Percentiles rank a stretch among this genome's conserved stretches.
Conservation (phyloP, 1,140 invertebrate genomes). For the Teleogryllus occipitalis region DNA sequence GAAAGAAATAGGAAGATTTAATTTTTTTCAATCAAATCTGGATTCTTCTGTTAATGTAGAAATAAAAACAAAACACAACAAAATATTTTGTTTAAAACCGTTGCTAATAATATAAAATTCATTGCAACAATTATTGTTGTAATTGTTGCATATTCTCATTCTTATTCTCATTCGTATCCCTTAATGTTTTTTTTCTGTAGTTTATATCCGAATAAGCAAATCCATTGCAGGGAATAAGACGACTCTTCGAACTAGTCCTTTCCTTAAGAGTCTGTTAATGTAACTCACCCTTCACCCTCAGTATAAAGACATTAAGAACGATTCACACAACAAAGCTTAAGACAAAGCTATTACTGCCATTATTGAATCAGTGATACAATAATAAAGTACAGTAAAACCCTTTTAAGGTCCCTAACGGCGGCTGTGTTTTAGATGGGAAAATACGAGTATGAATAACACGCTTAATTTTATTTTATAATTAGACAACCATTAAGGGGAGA, state of each 20-base stretch:
- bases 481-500: background rate
- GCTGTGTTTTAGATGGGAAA: background rate
- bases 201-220: too few relatives aligned
- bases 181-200: too few relatives aligned
- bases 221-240: background rate
- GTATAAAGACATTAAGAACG: background rate
- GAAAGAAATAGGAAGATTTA: too few relatives aligned
- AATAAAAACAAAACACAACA: too few relatives aligned
- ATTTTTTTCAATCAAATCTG: too few relatives aligned
- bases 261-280: background rate
- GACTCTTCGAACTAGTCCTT: background rate
- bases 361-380: background rate
- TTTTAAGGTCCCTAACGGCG: background rate
- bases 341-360: slow-evolving; percentile 1
- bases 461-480: background rate
- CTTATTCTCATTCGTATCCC: too few relatives aligned
- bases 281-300: background rate
- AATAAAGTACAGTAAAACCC: background rate
- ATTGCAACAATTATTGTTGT: too few relatives aligned
- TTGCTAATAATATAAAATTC: too few relatives aligned
- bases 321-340: background rate
- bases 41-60: too few relatives aligned
- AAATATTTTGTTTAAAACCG: too few relatives aligned
- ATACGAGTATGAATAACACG: background rate
- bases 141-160: too few relatives aligned